These are phyloP conservation scores for Drosophila takahashii DNA, from an alignment of 1,140 invertebrate species.

Conservation along the genomic window DNA sequence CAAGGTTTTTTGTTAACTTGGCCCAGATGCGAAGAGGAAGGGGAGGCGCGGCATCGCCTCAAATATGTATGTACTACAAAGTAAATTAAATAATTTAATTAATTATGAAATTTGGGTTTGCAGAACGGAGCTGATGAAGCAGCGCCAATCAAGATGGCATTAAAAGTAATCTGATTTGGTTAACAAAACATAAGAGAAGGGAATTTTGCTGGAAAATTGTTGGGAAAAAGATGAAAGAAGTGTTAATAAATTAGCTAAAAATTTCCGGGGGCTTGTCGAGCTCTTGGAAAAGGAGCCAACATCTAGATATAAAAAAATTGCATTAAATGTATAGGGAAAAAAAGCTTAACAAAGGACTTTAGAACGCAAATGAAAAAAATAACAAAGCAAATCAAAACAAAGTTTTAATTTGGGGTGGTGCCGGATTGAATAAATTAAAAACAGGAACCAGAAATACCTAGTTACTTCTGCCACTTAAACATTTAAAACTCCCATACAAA, in stretches of 20 bases:
- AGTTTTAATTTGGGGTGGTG: constrained; percentile 5
- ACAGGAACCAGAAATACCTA: constrained; percentile 11
- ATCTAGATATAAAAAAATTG: background rate
- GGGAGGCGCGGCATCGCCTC: background rate
- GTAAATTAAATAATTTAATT: constrained; percentile 80
- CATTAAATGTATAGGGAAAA: background rate
- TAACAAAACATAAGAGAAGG: constrained; percentile 22
- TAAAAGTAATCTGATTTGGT: constrained; percentile 57
- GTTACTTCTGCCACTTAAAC: constrained; percentile 41
- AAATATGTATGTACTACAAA: constrained; percentile 58
- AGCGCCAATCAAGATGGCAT: constrained; percentile 60
- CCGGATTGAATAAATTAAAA: constrained; percentile 28
- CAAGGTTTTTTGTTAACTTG: constrained; percentile 79
- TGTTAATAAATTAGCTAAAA: constrained; percentile 36
- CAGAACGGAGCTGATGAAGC: constrained; percentile 33
- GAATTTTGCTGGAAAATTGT: constrained; percentile 27
- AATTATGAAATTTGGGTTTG: constrained; percentile 73
- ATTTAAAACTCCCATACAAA: constrained; percentile 26
- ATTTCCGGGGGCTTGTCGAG: background rate
- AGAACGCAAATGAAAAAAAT: background rate
- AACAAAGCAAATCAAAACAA: constrained; percentile 21
- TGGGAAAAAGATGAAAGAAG: constrained; percentile 33
- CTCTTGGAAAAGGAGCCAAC: too few species aligned
- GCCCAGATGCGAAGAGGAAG: constrained; percentile 1
- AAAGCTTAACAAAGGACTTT: background rate